Conservation (phyloP, 2,113 vertebrate species). For the Conger conger region DNA sequence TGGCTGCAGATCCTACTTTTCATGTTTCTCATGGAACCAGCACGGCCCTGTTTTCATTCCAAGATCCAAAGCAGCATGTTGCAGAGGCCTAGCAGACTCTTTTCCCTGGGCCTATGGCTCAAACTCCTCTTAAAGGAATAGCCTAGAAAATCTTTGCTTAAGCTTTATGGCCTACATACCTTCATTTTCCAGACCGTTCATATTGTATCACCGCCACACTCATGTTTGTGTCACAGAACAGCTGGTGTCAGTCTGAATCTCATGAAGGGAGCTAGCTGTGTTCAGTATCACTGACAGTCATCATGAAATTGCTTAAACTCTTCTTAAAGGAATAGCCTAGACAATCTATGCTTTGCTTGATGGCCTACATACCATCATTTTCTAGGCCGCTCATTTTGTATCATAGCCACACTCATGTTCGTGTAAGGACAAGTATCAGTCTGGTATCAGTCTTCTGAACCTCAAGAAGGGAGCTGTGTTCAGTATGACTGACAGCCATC, state of each 20-base stretch:
- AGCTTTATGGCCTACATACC: constrained; percentile 28
- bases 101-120: not conserved
- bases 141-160: constrained; percentile 5
- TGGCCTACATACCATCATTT: constrained; percentile 13
- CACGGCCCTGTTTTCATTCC: not conserved
- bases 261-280: too few relatives aligned
- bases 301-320: not conserved
- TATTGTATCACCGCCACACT: constrained; percentile 27
- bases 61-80: too few relatives aligned
- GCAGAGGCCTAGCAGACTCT: not conserved
- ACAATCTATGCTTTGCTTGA: constrained; percentile 26
- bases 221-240: too few relatives aligned
- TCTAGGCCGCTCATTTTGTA: constrained; percentile 25
- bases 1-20: not conserved
- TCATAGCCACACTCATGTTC: constrained; percentile 28
- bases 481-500: not conserved
- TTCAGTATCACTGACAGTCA: too few relatives aligned
- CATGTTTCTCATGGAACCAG: not conserved
- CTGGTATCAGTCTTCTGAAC: constrained; percentile 34
- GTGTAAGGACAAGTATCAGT: constrained; percentile 29
- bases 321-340: not conserved
- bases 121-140: not conserved
- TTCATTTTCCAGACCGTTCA: constrained; percentile 20
- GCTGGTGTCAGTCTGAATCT: too few relatives aligned
- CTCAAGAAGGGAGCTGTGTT: not conserved